A percentile compares a stretch with the other conserved stretches of the same genome.
Evolutionary conservation across 92 coral and sea anemone species (phyloP).

Genomic region (Zoanthus sansibaricus): DNA sequence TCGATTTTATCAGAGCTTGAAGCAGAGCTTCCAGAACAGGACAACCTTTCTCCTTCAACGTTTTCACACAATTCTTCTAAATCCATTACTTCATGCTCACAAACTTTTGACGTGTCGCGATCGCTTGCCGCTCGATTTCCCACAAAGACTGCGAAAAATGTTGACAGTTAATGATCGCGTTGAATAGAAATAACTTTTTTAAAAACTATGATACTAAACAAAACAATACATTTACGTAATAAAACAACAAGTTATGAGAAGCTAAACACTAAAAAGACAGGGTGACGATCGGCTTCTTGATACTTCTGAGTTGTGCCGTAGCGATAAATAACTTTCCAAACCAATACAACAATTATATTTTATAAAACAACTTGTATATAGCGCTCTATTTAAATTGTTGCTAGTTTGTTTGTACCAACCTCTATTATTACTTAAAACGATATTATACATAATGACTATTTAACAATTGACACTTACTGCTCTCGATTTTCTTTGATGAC

Average conservation of each 20-base stretch:
- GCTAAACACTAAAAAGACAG: background rate
- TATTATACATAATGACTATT: constrained; percentile 5
- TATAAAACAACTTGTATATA: background rate
- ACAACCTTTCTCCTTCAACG: background rate
- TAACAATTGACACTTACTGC: constrained; percentile 22
- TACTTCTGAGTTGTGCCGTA: background rate
- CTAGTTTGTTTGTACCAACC: background rate
- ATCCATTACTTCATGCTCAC: background rate
- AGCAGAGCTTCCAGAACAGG: constrained; percentile 1
- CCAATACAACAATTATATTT: background rate
- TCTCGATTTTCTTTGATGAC: background rate
- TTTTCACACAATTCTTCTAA: background rate
- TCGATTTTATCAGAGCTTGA: background rate
- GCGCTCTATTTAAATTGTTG: constrained; percentile 1
- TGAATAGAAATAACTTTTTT: background rate
- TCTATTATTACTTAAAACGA: background rate
- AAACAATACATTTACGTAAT: background rate
- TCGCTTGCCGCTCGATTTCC: constrained; percentile 4
- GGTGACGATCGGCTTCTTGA: background rate
- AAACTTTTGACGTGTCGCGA: background rate
- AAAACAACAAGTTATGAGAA: background rate
- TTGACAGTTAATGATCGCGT: constrained; percentile 1
- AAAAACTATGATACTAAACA: background rate
- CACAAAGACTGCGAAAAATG: background rate
- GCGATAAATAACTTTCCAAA: background rate